Conservation (phyloP, 2,113 vertebrate species). For the Chloropsis cyanopogon region DNA sequence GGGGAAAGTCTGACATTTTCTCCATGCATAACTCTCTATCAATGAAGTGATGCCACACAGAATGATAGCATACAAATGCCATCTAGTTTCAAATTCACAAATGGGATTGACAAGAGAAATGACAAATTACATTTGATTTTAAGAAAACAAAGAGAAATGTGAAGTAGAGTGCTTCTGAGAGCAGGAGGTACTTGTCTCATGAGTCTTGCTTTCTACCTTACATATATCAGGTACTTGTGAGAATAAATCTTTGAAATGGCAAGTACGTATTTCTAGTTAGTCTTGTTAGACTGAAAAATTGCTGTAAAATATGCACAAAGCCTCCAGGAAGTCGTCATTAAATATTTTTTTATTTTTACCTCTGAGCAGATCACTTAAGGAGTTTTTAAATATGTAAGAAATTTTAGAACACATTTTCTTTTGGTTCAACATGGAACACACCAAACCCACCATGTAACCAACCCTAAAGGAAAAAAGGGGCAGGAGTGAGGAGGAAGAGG, state of each 20-base stretch:
- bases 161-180: not conserved
- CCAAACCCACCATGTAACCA: not conserved
- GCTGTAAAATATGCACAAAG: not conserved
- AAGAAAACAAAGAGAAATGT: not conserved
- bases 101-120: not conserved
- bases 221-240: not conserved
- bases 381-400: not conserved
- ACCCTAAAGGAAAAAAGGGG: not conserved
- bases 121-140: constrained; percentile 11
- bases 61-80: not conserved
- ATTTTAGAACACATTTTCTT: not conserved
- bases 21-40: not conserved
- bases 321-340: not conserved
- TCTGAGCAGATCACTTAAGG: not conserved
- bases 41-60: not conserved
- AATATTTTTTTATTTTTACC: not conserved
- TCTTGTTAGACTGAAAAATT: not conserved
- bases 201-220: not conserved
- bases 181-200: not conserved
- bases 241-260: not conserved
- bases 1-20: not conserved
- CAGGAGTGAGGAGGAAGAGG: not conserved
- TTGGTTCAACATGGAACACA: not conserved
- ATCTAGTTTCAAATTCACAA: constrained; percentile 16
- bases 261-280: not conserved